Conservation (phyloP, 2,888 invertebrate genomes). For the Muscina levida region DNA sequence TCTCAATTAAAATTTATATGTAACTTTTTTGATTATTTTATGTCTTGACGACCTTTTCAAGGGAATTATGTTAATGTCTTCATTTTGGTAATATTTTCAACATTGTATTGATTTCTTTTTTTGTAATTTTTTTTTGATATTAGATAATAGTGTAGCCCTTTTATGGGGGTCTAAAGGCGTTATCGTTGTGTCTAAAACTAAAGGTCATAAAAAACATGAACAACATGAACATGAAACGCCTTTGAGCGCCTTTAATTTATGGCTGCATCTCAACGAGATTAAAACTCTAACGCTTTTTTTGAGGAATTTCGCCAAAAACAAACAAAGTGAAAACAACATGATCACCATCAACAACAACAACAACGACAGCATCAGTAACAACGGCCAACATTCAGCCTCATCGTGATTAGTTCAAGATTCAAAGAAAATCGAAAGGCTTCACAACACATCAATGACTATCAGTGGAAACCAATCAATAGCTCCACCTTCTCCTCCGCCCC, state of each 20-base stretch:
- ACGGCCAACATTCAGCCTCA: too few species aligned
- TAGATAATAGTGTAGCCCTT: background rate
- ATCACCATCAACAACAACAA: too few species aligned
- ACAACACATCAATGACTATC: too few species aligned
- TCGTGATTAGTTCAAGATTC: too few species aligned
- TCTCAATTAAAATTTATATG: too few species aligned
- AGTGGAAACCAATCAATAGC: too few species aligned
- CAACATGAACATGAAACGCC: background rate
- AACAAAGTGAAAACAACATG: slow-evolving; percentile 14
- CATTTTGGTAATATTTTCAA: background rate
- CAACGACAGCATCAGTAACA: too few species aligned
- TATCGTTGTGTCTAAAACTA: background rate
- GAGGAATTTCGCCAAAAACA: background rate
- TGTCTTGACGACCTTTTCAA: too few species aligned
- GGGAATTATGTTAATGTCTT: too few species aligned
- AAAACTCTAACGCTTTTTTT: background rate
- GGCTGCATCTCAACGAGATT: background rate
- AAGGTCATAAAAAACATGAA: background rate
- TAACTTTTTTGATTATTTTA: too few species aligned
- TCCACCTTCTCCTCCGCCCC: too few species aligned
- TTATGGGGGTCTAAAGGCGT: background rate
- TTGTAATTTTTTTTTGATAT: background rate
- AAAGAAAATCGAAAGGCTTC: too few species aligned
- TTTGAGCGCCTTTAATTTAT: slow-evolving; percentile 24
- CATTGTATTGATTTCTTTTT: background rate